Evolutionary conservation across 2,113 vertebrate species (phyloP), one percentile per base, ranked within the genome.

Genomic region (Pongo pygmaeus): DNA sequence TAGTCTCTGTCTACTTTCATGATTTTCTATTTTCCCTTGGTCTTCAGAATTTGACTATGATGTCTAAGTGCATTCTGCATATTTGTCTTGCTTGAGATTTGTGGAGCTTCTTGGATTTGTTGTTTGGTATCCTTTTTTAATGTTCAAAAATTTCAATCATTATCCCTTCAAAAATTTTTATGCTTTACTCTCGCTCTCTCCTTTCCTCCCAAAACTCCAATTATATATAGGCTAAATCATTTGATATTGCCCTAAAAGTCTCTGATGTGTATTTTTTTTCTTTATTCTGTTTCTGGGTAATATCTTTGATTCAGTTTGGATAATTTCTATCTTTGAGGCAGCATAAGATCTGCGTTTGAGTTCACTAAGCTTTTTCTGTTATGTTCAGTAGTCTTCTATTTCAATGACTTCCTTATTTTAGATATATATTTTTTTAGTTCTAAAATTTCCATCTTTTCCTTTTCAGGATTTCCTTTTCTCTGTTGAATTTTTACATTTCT

Each of bases 311-410:
- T 89, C n/a, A n/a, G 14, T 93, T 85, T 81, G 75, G 12, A 55
- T 93, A 81, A 69, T 93, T 90, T 83, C 35, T 85, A 35, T 67
- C 64, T 88, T 80, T 80, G 16, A 55, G 48, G 72, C 14, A 55
- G 4, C 23, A 46, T 52, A 50, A 52, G n/a, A 72, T 67, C 40
- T 86, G 8, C 84, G 14, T 90, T 84, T 70, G 20, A 94, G 14
- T 79, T 78, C n/a, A 46, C 22, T 40, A 48, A 69, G 22, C 16
- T 20, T 38, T 80, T 84, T 83, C 57, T 83, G 32, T 84, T 87
- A 83, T 64, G 48, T 46, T 94, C 38, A 55, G 11, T 43, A 3
- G 77, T 93, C 40, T 95, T 97, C 80, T 32, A 95, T 87, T 95
- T 18, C 23, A 92, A 35, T 70, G 38, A 91, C 38, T 52, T 52